Base-by-base conservation (phyloP, 1,140 invertebrate species). In the Drosophila cardini region DNA sequence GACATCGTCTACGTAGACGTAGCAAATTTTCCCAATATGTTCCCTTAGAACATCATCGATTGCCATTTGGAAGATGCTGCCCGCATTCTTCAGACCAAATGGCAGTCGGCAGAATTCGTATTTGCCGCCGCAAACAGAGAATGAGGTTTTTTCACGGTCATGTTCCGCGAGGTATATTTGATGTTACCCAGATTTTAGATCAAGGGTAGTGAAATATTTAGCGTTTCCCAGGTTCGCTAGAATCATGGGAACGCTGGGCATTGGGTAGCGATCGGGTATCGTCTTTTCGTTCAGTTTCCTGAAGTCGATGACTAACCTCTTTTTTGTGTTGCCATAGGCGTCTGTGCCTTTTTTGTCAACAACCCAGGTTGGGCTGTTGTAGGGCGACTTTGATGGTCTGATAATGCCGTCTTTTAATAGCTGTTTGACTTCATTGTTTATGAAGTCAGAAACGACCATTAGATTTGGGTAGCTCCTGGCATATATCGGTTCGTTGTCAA, bases 211-310 rank as follows among this genome's bases (percentile, higher is more conserved):
- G 48, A 76, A 72, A 53, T 30, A 56, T 6, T 15, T 26, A 16
- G 53, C 43, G 7, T 68, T 64, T 0, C 45, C 57, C 5, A 77
- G 36, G n/a, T 72, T 72, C 6, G 71, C n/a, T 38, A 80, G 36
- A 10, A 73, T 70, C 10, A 62, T 71, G 2, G 30, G 32, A 6
- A 94, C 93, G n/a, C 92, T 84, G 0, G 93, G 94, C 9, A 95
- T 76, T 4, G 94, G 94, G 81, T 93, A 94, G 2, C 10, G 21
- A 26, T 50, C 48, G 0, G 48, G 21, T 5, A 50, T 50, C 2
- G 26, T 50, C 5, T 26, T 8, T 11, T 26, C 9, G 11, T 50
- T 50, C 10, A 50, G 26, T 13, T 50, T 50, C 21, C 21, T 26
- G 26, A 50, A 50, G 2, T 50, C 21, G 8, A 32, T n/a, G 10